Base-by-base conservation (phyloP, 2,113 vertebrate species). In the Pygoscelis antarcticus region DNA sequence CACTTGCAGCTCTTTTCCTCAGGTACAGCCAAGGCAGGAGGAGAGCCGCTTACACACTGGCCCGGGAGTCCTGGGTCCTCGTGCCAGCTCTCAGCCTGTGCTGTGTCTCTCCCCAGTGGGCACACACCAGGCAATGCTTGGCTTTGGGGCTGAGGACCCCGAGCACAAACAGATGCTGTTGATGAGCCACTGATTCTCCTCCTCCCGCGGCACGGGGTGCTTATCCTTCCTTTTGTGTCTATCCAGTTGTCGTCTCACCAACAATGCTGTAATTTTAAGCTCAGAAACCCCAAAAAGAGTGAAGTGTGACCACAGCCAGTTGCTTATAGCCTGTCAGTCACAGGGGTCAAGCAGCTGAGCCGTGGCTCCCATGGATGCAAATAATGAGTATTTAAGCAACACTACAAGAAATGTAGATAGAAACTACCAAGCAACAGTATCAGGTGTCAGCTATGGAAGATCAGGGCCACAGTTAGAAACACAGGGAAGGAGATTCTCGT, bases 1-100 rank as follows among this genome's bases (percentile, higher is more conserved):
- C 55, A 17, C 46, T 10, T 9, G 34, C 77, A 60, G 32, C 40
- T 40, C 52, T 27, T 4, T 19, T 23, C 66, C 38, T 18, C 13
- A 3, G 1, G 36, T 20, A 29, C 47, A 38, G 34, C 13, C 1
- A 0, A 68, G 47, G 78, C 38, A 68, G 51, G 34, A 40, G 27
- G 11, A 58, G 16, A 38, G 52, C 29, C 1, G 1, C 29, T 14
- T 4, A 18, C 1, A 1, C 0, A 1, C 21, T 25, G 44, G 9
- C 26, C 51, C 1, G 2, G n/a, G 40, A 65, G 42, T 3, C 27
- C 30, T 32, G 1, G 30, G 32, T 7, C 36, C 23, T 4, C 1
- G 1, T 4, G 54, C 14, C 75, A n/a, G 58, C 32, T 42, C 68
- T 36, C 54, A 57, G 20, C 36, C 61, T 16, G 36, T 0, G 2